Conservation (phyloP, 2,113 vertebrate species). For the Muntiacus muntjak region DNA sequence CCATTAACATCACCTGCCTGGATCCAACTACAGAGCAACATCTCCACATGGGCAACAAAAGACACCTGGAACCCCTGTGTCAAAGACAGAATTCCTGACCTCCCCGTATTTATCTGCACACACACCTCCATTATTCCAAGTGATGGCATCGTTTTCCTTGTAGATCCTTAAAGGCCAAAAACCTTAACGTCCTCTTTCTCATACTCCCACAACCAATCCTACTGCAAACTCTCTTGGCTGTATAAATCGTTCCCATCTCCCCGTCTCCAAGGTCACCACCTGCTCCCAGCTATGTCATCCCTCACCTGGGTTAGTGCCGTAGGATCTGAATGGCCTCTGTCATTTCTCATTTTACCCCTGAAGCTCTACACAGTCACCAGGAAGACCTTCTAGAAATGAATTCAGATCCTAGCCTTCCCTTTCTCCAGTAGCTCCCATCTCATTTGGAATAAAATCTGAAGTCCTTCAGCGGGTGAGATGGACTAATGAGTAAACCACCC, state of each 20-base stretch:
- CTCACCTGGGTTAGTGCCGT: background rate
- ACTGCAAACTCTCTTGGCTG: background rate
- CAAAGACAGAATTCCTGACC: background rate
- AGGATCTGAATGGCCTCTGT: background rate
- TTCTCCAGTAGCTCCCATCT: background rate
- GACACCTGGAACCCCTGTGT: background rate
- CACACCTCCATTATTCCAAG: fast-evolving
- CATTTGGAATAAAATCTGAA: background rate
- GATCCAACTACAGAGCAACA: background rate
- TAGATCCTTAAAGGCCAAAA: background rate
- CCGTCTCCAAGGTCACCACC: background rate
- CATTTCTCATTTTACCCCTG: background rate
- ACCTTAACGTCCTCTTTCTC: background rate
- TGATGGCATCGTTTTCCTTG: background rate
- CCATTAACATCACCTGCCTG: background rate
- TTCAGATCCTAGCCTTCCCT: background rate
- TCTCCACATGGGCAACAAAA: background rate
- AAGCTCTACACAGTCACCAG: background rate
- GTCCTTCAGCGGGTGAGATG: background rate
- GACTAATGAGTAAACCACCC: background rate
- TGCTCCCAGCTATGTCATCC: background rate
- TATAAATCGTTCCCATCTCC: background rate
- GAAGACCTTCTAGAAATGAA: background rate
- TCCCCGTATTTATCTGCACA: no score
- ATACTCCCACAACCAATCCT: no score